Conservation (phyloP, 2,888 invertebrate genomes). For the Epistrophe grossulariae region DNA sequence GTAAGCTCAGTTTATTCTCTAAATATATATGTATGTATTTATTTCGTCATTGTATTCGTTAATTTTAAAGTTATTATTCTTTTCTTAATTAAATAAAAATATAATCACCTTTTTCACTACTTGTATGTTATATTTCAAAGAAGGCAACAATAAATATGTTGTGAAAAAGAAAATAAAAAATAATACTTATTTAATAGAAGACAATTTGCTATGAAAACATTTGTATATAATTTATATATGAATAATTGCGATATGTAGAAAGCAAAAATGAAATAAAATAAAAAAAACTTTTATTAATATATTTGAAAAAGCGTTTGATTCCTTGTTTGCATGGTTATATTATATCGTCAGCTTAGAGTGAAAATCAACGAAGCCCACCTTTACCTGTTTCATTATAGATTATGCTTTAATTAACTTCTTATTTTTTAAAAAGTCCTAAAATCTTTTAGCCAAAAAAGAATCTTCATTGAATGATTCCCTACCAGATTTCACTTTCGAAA, state of each 20-base stretch:
- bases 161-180: slow-evolving; percentile 16
- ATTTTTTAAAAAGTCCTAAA: too few relatives aligned
- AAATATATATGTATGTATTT: slow-evolving; percentile 69
- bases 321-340: background rate
- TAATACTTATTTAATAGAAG: slow-evolving; percentile 31
- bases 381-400: too few relatives aligned
- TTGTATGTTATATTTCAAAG: slow-evolving; percentile 19
- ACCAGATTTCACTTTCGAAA: too few relatives aligned
- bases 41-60: slow-evolving; percentile 57
- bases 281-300: slow-evolving; percentile 53
- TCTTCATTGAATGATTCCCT: too few relatives aligned
- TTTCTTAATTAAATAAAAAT: slow-evolving; percentile 26
- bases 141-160: slow-evolving; percentile 22
- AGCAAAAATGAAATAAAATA: slow-evolving; percentile 49
- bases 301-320: slow-evolving; percentile 1
- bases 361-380: too few relatives aligned
- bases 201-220: slow-evolving; percentile 52
- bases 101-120: slow-evolving; percentile 13
- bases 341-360: too few relatives aligned
- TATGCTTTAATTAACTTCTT: too few relatives aligned
- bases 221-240: slow-evolving; percentile 64
- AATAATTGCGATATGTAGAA: slow-evolving; percentile 46
- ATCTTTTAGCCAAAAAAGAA: too few relatives aligned
- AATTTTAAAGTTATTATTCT: slow-evolving; percentile 33
- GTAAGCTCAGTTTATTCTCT: slow-evolving; percentile 54